Conservation (phyloP, 2,797 vertebrate genomes). For the Cyclura pinguis region DNA sequence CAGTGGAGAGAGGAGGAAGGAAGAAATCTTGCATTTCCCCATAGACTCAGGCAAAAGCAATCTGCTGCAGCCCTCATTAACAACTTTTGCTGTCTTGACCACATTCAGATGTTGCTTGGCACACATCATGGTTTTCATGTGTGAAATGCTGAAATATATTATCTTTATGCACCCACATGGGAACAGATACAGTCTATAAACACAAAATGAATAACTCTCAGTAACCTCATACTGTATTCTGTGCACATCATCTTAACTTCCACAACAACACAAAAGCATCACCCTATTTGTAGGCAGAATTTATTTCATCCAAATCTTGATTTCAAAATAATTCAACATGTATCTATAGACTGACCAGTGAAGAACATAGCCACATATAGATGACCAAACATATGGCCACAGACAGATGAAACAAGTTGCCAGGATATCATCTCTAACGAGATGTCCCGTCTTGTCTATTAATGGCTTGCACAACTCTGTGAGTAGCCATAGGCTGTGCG, state of each 20-base stretch:
- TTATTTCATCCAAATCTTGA: neutral
- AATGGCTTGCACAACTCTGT: neutral
- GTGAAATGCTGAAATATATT: too few species aligned
- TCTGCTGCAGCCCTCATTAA: too few species aligned
- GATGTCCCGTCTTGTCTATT: neutral
- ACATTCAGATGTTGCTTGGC: too few species aligned
- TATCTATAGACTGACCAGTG: neutral
- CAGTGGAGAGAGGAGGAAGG: too few species aligned
- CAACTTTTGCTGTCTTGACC: too few species aligned
- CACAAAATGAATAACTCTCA: neutral
- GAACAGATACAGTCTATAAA: neutral
- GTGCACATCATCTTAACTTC: too few species aligned
- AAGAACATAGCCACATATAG: too few species aligned
- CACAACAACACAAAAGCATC: neutral
- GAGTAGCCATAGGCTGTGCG: neutral
- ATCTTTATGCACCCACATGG: neutral
- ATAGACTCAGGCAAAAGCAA: too few species aligned
- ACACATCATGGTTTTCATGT: too few species aligned
- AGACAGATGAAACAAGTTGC: neutral
- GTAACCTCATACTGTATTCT: too few species aligned
- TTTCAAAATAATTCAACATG: neutral
- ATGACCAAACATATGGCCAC: neutral
- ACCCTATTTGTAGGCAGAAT: neutral
- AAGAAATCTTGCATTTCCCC: too few species aligned
- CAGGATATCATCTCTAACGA: neutral